Percentiles rank a stretch among this genome's conserved stretches.
These are phyloP conservation scores for Microplitis manilae DNA, from an alignment of 2,888 invertebrate genomes.

Conservation along the genomic window DNA sequence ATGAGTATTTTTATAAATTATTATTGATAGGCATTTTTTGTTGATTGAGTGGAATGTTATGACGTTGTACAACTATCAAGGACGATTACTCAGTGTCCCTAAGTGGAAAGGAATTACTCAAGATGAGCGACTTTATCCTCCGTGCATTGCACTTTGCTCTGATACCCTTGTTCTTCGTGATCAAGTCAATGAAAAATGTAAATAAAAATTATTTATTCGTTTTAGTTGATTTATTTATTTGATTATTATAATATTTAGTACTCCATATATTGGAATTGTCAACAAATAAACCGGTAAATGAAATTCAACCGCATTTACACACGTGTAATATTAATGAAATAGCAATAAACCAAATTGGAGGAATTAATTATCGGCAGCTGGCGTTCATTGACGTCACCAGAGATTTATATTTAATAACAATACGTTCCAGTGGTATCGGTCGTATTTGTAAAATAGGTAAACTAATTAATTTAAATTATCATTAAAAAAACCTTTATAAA, in stretches of 20 bases:
- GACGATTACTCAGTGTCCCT: slow-evolving; percentile 87
- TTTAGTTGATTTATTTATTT: slow-evolving; percentile 20
- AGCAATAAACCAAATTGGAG: slow-evolving; percentile 88
- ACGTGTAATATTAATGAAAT: slow-evolving; percentile 86
- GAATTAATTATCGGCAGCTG: slow-evolving; percentile 84
- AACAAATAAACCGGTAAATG: slow-evolving; percentile 81
- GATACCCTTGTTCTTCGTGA: slow-evolving; percentile 92
- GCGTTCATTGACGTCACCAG: slow-evolving; percentile 91
- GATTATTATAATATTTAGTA: slow-evolving; percentile 73
- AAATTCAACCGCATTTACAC: slow-evolving; percentile 83
- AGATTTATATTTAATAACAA: slow-evolving; percentile 87
- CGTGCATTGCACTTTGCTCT: slow-evolving; percentile 86
- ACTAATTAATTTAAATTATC: neutral
- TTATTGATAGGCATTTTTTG: slow-evolving; percentile 84
- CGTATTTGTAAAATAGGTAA: slow-evolving; percentile 69
- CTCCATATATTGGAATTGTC: slow-evolving; percentile 90
- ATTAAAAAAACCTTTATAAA: too few relatives aligned
- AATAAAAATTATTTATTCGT: neutral
- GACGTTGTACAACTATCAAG: slow-evolving; percentile 94
- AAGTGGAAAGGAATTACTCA: slow-evolving; percentile 88
- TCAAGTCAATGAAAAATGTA: slow-evolving; percentile 86
- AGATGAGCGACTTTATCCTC: slow-evolving; percentile 81
- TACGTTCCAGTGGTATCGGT: slow-evolving; percentile 74
- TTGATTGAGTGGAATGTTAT: slow-evolving; percentile 88
- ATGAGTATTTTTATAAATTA: slow-evolving; percentile 30